Conservation (phyloP, 2,113 vertebrate species). For the Psettodes erumei region DNA sequence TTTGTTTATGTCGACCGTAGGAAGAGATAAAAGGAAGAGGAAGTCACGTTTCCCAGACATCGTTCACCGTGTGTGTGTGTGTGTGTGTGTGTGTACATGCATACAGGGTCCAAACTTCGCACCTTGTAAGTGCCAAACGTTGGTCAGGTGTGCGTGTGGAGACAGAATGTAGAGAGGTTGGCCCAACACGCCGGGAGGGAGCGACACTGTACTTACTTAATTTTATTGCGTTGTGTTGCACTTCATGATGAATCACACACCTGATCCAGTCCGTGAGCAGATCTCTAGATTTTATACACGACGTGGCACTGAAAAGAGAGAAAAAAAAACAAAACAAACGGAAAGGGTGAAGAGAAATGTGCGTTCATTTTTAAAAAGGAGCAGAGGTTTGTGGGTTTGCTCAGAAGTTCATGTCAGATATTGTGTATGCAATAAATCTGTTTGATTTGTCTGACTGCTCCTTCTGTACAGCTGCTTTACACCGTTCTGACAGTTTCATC, state of each 20-base stretch:
- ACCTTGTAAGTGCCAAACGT: conserved; percentile 53
- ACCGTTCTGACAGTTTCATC: conserved; percentile 10
- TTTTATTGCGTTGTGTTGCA: conserved; percentile 16
- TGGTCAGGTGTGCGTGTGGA: background rate
- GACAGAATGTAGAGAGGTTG: background rate
- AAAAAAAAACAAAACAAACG: too few species aligned
- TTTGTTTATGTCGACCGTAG: conserved; percentile 39
- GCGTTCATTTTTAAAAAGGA: conserved; percentile 26
- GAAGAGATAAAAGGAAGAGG: conserved; percentile 10
- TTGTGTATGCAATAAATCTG: conserved; percentile 67
- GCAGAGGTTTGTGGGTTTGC: conserved; percentile 13
- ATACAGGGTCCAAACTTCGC: conserved; percentile 17
- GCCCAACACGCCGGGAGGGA: background rate
- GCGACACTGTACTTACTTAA: conserved; percentile 13
- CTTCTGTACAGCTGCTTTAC: conserved; percentile 18
- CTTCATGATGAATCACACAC: background rate
- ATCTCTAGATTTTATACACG: conserved; percentile 23
- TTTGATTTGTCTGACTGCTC: conserved; percentile 30
- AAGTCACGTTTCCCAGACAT: conserved; percentile 3
- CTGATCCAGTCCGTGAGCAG: conserved; percentile 11
- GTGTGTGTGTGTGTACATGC: conserved; percentile 9
- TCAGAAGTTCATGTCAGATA: conserved; percentile 34
- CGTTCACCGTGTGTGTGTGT: conserved; percentile 9
- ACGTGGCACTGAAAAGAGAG: conserved; percentile 2
- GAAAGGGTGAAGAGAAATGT: conserved; percentile 9